These are phyloP conservation scores for Deroptyus accipitrinus DNA, from an alignment of 2,113 vertebrate genomes.

Conservation along the genomic window DNA sequence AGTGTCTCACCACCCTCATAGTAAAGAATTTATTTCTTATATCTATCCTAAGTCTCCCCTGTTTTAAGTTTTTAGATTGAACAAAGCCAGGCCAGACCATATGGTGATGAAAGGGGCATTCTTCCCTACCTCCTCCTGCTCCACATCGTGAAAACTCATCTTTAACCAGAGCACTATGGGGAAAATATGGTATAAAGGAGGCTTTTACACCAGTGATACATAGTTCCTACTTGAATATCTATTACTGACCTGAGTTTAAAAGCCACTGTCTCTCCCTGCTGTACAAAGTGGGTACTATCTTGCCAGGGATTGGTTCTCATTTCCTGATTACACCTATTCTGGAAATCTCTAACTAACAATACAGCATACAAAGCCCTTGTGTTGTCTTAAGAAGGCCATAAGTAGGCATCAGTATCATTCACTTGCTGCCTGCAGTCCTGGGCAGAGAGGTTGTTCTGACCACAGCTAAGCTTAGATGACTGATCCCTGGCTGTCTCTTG, in stretches of 20 bases:
- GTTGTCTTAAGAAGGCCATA: background rate
- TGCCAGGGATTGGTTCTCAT: background rate
- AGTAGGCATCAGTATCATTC: background rate
- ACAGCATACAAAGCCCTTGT: background rate
- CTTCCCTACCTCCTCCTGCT: background rate
- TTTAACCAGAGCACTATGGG: background rate
- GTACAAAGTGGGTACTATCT: background rate
- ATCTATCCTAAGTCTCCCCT: background rate
- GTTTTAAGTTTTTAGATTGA: background rate
- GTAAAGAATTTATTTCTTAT: background rate
- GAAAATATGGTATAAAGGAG: background rate
- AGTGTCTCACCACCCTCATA: background rate
- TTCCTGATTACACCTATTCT: background rate
- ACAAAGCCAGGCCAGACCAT: background rate
- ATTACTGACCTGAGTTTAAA: background rate
- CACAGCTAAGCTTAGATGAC: background rate
- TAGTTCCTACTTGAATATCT: background rate
- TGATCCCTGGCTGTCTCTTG: background rate
- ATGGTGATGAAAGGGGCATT: background rate
- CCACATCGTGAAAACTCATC: fast-evolving
- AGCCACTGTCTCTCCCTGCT: background rate
- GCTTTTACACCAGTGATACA: background rate
- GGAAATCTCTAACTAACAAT: background rate
- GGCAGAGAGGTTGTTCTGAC: background rate
- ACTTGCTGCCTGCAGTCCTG: background rate